A percentile compares a stretch with the other conserved stretches of the same genome.
Conservation (phyloP, 1,140 invertebrate species). For the Zaprionus kolodkinae region DNA sequence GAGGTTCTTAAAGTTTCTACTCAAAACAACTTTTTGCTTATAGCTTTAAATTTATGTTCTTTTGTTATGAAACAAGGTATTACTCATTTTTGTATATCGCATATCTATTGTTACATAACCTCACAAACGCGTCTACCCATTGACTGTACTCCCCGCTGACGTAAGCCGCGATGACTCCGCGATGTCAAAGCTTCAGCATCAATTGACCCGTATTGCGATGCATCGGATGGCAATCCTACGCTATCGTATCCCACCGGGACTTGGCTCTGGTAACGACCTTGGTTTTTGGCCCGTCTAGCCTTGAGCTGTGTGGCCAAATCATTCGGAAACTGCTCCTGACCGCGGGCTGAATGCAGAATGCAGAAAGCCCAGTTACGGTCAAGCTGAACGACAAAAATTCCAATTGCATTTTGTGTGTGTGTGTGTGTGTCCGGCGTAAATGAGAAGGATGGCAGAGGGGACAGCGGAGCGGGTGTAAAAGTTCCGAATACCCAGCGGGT, state of each 20-base stretch:
- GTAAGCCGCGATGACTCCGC: too few species aligned
- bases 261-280: not conserved
- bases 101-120: not conserved
- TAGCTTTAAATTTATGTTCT: not conserved
- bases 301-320: not conserved
- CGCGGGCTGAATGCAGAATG: not conserved
- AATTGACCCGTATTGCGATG: not conserved
- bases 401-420: slow-evolving; percentile 56
- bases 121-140: not conserved
- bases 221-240: not conserved
- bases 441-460: slow-evolving; percentile 24
- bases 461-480: not conserved
- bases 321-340: not conserved
- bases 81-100: too few species aligned
- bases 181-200: too few species aligned
- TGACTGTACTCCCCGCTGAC: not conserved
- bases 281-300: not conserved
- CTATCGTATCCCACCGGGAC: not conserved
- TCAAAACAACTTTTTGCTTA: not conserved
- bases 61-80: too few species aligned
- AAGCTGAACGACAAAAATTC: slow-evolving; percentile 41
- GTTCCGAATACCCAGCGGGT: not conserved
- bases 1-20: too few species aligned
- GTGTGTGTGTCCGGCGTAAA: slow-evolving; percentile 43
- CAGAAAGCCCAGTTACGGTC: not conserved